Evolutionary conservation across 2,888 invertebrate species (phyloP), one percentile per base, ranked within the genome.

Genomic region (Fissipunctia ypsillon): DNA sequence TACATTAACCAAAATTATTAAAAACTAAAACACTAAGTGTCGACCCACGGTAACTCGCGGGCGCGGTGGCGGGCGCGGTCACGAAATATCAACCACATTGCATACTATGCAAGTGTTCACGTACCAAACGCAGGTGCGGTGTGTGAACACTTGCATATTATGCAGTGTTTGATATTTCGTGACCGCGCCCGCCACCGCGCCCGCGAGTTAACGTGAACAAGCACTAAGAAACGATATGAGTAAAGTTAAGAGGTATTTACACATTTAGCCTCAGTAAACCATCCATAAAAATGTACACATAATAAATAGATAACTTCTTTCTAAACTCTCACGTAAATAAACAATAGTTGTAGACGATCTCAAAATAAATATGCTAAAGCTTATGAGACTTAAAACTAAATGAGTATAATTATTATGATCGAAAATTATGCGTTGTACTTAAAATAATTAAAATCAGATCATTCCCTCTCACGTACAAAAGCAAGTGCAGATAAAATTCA

Each of bases 371-470:
- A 95, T 86, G 86, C 93, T 95, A 94, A 92, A 94, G 86, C 92
- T 93, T 94, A 95, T 84, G 85, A 90, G 88, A 92, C 91, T 91
- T 94, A 94, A 73, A 81, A 89, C 90, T 94, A 94, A 91, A 94
- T 93, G 95, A 95, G 95, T 95, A 95, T 94, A 93, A 93, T 94
- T 95, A 95, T 96, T 95, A 95, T 95, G 94, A 93, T 93, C 91
- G 91, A 89, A 90, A 91, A 94, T 94, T 95, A 95, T 95, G 95
- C 94, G 89, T 87, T 91, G 91, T 90, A 90, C 88, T 88, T 89
- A 88, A 86, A 84, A 81, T 82, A 76, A 84, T 79, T 78, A 84
- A 84, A 88, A 89, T 90, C 90, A 91, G 90, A 91, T 91, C 91
- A 83, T 86, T 87, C 81, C 76, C 65, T 83, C 81, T 79, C 83